Evolutionary conservation across 2,888 invertebrate genomes (phyloP).

Genomic region (Heterodera filipjevi): DNA sequence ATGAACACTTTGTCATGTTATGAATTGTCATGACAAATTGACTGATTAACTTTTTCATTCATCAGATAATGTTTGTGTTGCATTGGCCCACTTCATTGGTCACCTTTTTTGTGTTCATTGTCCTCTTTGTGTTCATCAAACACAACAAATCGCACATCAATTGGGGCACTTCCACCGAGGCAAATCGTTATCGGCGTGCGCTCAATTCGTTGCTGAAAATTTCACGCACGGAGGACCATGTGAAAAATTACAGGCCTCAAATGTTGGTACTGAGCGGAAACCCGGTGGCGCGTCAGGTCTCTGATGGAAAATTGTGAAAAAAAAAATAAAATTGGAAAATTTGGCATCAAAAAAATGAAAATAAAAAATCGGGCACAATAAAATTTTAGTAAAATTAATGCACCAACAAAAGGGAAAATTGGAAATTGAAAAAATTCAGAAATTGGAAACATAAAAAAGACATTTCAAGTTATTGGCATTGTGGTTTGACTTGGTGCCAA

Average conservation of each 20-base stretch:
- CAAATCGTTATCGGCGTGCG: constrained; percentile 87
- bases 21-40: too few relatives aligned
- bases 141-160: constrained; percentile 92
- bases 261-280: constrained; percentile 55
- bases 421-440: too few relatives aligned
- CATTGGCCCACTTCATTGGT: constrained; percentile 69
- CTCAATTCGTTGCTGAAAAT: constrained; percentile 83
- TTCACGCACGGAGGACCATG: constrained; percentile 86
- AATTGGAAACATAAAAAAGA: background rate
- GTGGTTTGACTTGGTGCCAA: too few relatives aligned
- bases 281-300: constrained; percentile 52
- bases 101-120: constrained; percentile 67
- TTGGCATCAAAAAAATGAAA: too few relatives aligned
- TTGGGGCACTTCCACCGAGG: constrained; percentile 95
- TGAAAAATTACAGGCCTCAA: constrained; percentile 81
- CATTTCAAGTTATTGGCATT: too few relatives aligned
- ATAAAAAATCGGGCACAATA: too few relatives aligned
- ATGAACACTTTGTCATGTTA: too few relatives aligned
- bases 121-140: constrained; percentile 84
- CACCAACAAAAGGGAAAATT: too few relatives aligned
- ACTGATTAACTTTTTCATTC: background rate
- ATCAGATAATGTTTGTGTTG: constrained; percentile 68
- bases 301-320: too few relatives aligned
- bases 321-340: too few relatives aligned
- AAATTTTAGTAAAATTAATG: too few relatives aligned